These are phyloP conservation scores for Dynastes maya DNA, from an alignment of 2,888 invertebrate genomes.

Conservation along the genomic window DNA sequence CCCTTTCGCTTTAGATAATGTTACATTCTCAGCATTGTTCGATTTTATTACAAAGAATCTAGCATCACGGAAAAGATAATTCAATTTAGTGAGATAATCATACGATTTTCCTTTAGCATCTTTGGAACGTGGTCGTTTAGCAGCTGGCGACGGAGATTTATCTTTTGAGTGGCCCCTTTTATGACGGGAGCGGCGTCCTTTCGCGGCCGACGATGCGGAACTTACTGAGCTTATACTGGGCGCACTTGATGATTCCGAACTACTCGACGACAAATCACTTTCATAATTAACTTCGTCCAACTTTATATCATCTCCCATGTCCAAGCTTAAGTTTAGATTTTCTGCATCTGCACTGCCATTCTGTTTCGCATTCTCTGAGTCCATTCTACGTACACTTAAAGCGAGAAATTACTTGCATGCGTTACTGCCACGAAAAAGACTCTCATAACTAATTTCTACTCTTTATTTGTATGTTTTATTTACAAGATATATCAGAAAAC, in stretches of 20 bases:
- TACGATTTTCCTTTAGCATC: conserved; percentile 78
- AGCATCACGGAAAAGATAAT: conserved; percentile 95
- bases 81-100: conserved; percentile 90
- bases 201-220: conserved; percentile 77
- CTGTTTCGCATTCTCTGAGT: conserved; percentile 65
- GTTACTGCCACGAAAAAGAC: conserved; percentile 15
- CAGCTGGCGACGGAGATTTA: conserved; percentile 66
- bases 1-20: conserved; percentile 93
- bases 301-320: conserved; percentile 87
- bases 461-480: conserved; percentile 43
- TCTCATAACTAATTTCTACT: conserved; percentile 52
- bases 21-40: conserved; percentile 97
- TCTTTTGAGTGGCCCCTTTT: conserved; percentile 72
- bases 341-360: conserved; percentile 69
- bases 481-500: conserved; percentile 41
- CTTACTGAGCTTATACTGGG: conserved; percentile 87
- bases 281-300: conserved; percentile 86
- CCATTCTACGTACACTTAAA: conserved; percentile 61
- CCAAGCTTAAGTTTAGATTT: conserved; percentile 70
- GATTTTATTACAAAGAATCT: conserved; percentile 98
- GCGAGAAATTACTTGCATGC: conserved; percentile 45
- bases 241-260: conserved; percentile 79
- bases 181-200: conserved; percentile 73
- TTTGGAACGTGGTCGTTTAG: conserved; percentile 67
- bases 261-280: conserved; percentile 91